A percentile compares a stretch with the other conserved stretches of the same genome.
These are phyloP conservation scores for Pelodytes ibericus DNA, from an alignment of 2,797 vertebrate species.

Conservation along the genomic window DNA sequence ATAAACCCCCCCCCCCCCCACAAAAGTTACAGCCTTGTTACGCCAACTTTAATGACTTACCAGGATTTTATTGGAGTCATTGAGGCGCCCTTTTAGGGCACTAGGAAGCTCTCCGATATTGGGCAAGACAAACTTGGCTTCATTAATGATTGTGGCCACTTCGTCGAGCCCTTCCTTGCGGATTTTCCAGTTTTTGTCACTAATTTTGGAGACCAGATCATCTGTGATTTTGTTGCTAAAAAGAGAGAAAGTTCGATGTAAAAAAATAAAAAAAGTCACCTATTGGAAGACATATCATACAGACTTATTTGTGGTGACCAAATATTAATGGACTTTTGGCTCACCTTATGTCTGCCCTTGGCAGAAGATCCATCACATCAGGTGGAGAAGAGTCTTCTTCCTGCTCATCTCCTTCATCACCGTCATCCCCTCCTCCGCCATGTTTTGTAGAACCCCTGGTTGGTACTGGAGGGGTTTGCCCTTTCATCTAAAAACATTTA, in stretches of 20 bases:
- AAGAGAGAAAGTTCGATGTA: background rate
- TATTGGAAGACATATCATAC: too few species aligned
- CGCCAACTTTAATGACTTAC: too few species aligned
- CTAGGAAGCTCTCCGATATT: conserved; percentile 89
- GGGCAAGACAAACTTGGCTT: conserved; percentile 92
- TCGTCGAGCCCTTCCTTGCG: conserved; percentile 97
- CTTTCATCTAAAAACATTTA: conserved; percentile 91
- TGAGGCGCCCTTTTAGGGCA: conserved; percentile 88
- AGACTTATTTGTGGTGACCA: too few species aligned
- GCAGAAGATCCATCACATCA: conserved; percentile 91
- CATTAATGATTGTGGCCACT: conserved; percentile 86
- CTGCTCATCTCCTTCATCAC: conserved; percentile 74
- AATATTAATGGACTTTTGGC: conserved; percentile 37
- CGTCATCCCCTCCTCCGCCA: conserved; percentile 65
- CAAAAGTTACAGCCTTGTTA: background rate
- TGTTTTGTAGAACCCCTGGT: conserved; percentile 76
- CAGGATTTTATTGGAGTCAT: conserved; percentile 97
- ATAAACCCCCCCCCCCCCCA: too few species aligned
- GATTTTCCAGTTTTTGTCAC: conserved; percentile 98
- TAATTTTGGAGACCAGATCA: conserved; percentile 89
- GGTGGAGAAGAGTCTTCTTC: conserved; percentile 73
- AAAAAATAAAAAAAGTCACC: background rate
- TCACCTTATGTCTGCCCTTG: conserved; percentile 89
- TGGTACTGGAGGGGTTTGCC: conserved; percentile 85
- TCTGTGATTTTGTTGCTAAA: conserved; percentile 90